A percentile compares a stretch with the other conserved stretches of the same genome.
These are phyloP conservation scores for Numenius phaeopus DNA, from an alignment of 2,797 vertebrate species.

Conservation along the genomic window DNA sequence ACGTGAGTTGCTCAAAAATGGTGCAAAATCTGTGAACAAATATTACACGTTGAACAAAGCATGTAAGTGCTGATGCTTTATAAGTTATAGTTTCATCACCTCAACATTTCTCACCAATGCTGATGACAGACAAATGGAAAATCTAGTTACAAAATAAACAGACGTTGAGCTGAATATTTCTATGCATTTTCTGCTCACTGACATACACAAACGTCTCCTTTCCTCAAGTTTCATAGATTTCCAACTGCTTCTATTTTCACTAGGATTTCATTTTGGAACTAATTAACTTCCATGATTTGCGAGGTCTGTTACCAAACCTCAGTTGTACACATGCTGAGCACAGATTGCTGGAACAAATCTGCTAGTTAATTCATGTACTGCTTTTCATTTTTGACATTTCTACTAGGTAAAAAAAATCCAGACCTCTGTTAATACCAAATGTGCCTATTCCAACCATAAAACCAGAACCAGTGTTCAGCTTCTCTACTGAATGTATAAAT, in stretches of 20 bases:
- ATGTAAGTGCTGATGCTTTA: slow-evolving; percentile 25
- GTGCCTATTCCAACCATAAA: neutral
- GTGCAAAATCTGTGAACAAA: slow-evolving; percentile 91
- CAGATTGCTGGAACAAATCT: neutral
- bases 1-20: slow-evolving; percentile 88
- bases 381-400: neutral
- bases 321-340: neutral
- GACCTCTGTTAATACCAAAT: neutral
- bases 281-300: neutral
- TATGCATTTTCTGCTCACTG: neutral
- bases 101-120: slow-evolving; percentile 2
- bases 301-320: neutral
- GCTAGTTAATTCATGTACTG: neutral
- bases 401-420: neutral
- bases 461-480: neutral
- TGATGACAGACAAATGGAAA: neutral
- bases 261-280: neutral
- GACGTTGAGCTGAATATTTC: neutral
- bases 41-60: slow-evolving; percentile 81
- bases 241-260: neutral
- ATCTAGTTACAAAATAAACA: neutral
- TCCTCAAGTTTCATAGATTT: neutral
- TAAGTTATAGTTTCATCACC: slow-evolving; percentile 26
- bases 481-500: neutral
- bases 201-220: neutral